These are phyloP conservation scores for Lemur catta DNA, from an alignment of 2,797 vertebrate species.

Conservation along the genomic window DNA sequence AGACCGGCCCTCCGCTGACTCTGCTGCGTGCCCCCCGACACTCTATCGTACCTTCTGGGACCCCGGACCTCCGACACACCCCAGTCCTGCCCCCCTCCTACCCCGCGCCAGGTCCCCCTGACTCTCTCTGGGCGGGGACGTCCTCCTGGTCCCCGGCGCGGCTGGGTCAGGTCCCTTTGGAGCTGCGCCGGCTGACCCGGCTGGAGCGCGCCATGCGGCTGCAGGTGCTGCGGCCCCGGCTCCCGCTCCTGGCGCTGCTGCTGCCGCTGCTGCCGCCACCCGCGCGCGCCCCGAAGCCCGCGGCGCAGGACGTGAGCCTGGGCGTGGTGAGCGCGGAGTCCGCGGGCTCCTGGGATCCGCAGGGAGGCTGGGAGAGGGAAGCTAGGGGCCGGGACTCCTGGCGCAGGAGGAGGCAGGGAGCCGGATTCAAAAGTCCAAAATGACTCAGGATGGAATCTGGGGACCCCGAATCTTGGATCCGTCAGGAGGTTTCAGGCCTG, in stretches of 20 bases:
- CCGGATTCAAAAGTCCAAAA: neutral
- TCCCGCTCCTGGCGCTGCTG: neutral
- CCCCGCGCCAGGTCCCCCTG: neutral
- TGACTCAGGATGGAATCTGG: neutral
- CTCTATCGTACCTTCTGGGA: neutral
- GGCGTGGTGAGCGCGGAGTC: slow-evolving; percentile 72
- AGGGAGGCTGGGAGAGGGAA: neutral
- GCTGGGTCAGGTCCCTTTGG: neutral
- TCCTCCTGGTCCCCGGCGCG: neutral
- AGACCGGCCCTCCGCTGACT: neutral
- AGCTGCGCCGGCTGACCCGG: neutral
- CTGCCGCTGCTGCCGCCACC: neutral
- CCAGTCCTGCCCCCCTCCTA: neutral
- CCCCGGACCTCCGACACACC: neutral
- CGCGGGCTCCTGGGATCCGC: neutral
- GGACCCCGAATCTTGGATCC: neutral
- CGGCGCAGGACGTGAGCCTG: slow-evolving; percentile 68
- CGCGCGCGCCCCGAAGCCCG: neutral
- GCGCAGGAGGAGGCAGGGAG: neutral
- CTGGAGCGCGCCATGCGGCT: slow-evolving; percentile 3
- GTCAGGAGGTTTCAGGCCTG: neutral
- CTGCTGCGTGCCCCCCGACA: accelerated
- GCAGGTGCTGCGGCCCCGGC: neutral
- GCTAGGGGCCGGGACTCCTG: too few relatives aligned
- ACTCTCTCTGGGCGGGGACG: neutral